Base-by-base conservation (phyloP, 2,113 vertebrate species). In the Syngnathus floridae region DNA sequence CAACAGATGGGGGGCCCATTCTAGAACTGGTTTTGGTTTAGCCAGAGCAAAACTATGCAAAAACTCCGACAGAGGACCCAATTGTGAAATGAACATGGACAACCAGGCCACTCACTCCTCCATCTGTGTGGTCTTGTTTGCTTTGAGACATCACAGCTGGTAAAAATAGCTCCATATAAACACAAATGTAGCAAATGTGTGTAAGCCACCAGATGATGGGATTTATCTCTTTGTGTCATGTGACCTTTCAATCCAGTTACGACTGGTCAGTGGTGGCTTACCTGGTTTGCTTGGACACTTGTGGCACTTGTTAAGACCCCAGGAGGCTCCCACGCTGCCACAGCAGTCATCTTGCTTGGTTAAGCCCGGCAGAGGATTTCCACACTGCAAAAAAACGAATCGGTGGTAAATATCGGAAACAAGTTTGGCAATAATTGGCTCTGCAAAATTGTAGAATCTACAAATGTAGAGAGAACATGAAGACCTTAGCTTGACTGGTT, bases 301-400 rank as follows among this genome's bases (percentile, higher is more conserved):
- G 46, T 91, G 89, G 82, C 95, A 98, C 40, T 82, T 90, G 76
- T 93, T 90, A 2, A 90, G 45, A 9, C 95, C 95, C 95, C 95
- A 98, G 59, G 95, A 96, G 71, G 92, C 88, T 9, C 95, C 95
- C 73, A 98, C 89, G 1, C 94, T 96, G 81, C 94, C 93, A 1
- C 95, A 98, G 86, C 95, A 98, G 79, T 97, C 95, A 58, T 98
- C 95, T 75, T 95, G 92, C 79, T 89, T 90, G 62, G 92, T 93
- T 74, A 95, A 89, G 67, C 95, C 94, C 43, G 91, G 92, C 70
- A 98, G 81, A 21, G 95, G 93, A 76, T 93, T 93, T 69, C 92
- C 91, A 78, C 95, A 97, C 95, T 97, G 77, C 1, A 64, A 90
- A 81, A 73, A 86, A 66, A 88, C 61, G 85, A 78, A 87, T 79